A percentile compares a stretch with the other conserved stretches of the same genome.
phyloP scores from a whole-genome alignment of 2,888 invertebrate species.

The Oxycera nigricornis region DNA sequence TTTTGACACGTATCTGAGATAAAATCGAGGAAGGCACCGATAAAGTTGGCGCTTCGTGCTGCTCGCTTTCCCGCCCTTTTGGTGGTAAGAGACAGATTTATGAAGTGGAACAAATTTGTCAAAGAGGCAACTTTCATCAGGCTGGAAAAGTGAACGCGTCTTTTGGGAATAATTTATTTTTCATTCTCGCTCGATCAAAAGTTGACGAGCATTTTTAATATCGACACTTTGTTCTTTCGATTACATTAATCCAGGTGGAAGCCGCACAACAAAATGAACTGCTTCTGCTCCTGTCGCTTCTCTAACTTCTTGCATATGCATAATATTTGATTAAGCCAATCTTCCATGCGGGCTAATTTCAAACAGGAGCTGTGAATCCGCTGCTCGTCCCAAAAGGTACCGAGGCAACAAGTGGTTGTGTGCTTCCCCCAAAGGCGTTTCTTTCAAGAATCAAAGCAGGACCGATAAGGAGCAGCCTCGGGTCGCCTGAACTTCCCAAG shows the following conservation, averaged over 20 bases:
- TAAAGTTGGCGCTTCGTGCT: conserved; percentile 27
- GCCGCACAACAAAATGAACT: background rate
- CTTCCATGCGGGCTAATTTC: background rate
- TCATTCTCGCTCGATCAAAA: background rate
- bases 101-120: conserved; percentile 34
- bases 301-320: conserved; percentile 14
- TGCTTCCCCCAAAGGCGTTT: background rate
- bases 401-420: conserved; percentile 35
- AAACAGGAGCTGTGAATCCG: background rate
- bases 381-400: background rate
- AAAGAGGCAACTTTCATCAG: conserved; percentile 29
- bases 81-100: conserved; percentile 4
- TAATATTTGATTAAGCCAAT: conserved; percentile 2
- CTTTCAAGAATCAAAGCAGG: background rate
- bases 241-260: conserved; percentile 16
- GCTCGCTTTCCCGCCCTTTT: conserved; percentile 1
- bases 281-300: background rate
- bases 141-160: background rate
- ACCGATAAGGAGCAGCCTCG: background rate
- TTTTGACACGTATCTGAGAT: conserved; percentile 43
- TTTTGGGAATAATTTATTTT: conserved; percentile 24
- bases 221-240: conserved; percentile 11
- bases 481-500: background rate
- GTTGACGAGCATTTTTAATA: conserved; percentile 27
- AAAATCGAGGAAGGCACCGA: conserved; percentile 30